Evolutionary conservation across 2,797 vertebrate genomes (phyloP).

Genomic region (Alauda arvensis): DNA sequence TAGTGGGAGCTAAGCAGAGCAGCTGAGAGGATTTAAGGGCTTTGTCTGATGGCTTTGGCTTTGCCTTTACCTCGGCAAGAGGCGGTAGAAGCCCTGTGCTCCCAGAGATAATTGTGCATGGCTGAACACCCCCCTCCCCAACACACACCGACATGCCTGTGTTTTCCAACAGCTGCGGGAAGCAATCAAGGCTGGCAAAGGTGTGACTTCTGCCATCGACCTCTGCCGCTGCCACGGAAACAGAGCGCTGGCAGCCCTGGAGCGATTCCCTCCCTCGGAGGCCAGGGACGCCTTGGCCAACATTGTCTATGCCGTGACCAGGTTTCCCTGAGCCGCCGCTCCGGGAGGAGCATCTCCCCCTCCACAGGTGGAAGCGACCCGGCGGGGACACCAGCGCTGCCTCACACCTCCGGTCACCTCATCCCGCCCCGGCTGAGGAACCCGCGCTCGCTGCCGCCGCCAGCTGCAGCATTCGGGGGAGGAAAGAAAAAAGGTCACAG

Average conservation of each 20-base stretch:
- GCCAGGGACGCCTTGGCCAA: slow-evolving; percentile 95
- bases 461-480: slow-evolving; percentile 38
- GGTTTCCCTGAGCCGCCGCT: slow-evolving; percentile 77
- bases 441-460: not conserved
- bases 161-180: slow-evolving; percentile 85
- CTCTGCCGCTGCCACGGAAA: slow-evolving; percentile 95
- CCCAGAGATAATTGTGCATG: not conserved
- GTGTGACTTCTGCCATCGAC: slow-evolving; percentile 92
- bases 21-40: not conserved
- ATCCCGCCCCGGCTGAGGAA: not conserved
- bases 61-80: not conserved
- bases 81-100: not conserved
- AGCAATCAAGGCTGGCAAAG: slow-evolving; percentile 88
- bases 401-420: not conserved
- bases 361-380: not conserved
- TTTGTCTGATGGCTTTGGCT: not conserved
- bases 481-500: slow-evolving; percentile 80
- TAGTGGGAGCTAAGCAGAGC: not conserved
- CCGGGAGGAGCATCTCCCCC: slow-evolving; percentile 11
- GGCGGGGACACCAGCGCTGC: fast-evolving
- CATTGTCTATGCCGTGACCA: slow-evolving; percentile 89
- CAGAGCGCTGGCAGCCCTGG: slow-evolving; percentile 91
- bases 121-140: not conserved
- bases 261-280: slow-evolving; percentile 91
- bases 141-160: slow-evolving; percentile 51